Evolutionary conservation across 2,797 vertebrate genomes (phyloP), one percentile per base, ranked within the genome.

Genomic region (Pseudomugil gertrudae): DNA sequence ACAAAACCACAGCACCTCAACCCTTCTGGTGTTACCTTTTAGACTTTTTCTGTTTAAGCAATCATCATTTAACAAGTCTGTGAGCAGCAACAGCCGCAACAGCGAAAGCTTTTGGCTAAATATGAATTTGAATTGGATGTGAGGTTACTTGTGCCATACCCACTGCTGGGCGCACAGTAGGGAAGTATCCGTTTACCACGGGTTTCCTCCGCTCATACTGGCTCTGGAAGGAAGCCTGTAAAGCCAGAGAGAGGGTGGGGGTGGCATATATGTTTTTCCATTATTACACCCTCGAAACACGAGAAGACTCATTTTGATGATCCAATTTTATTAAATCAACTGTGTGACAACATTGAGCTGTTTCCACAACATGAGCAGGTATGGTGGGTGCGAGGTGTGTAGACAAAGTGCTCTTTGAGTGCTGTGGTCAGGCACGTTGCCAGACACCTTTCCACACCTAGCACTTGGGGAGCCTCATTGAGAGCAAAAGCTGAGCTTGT

Each of bases 371-470:
- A 82, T 48, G 65, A 74, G 79, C 91, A 93, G 92, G 92, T 92
- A 90, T 11, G 55, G 79, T 63, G 81, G 85, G 85, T 79, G 89
- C 78, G 82, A 85, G 76, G 80, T 78, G 66, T 9, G 33, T 73
- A 74, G 85, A 93, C 91, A 93, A 92, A 92, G 92, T 91, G 83
- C 64, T 91, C 90, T 91, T 92, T 93, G 90, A 93, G 86, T 80
- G 87, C 85, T 83, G 86, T 0, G 90, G 89, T 90, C 78, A 84
- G 93, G 92, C 88, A 24, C 35, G 27, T 26, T 70, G 90, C 92
- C 92, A 93, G 87, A 83, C 84, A 88, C 85, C 91, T 93, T 85
- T 92, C 91, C 85, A 85, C 93, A 93, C 92, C 89, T 91, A 74
- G 78, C 82, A 85, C 87, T 88, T 76, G 77, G 84, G 84, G 84